Evolutionary conservation across 1,140 invertebrate genomes (phyloP), one percentile per base, ranked within the genome.

Genomic region (Holotrichia oblita): DNA sequence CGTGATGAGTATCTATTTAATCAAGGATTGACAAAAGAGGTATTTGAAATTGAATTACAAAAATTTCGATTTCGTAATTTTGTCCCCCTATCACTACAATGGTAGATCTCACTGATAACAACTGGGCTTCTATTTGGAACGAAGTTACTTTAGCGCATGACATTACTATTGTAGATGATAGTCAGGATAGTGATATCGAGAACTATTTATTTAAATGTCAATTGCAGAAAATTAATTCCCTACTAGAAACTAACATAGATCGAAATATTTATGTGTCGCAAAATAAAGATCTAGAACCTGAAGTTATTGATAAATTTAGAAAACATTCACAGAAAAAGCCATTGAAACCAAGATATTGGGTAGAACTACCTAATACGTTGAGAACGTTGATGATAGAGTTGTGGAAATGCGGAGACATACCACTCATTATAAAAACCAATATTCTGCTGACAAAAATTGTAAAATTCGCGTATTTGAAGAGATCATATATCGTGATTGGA

Each of bases 301-400:
- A n/a, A n/a, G n/a, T n/a, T n/a, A n/a, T n/a, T 48, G 44, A 12
- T 12, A 48, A 48, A 12, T 48, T 48, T 12, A 12, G 12, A 4
- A 12, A 48, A 12, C 4, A 48, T 48, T 48, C 44, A 48, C 12
- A 12, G n/a, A 48, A 10, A 14, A 48, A 48, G 12, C 8, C 44
- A n/a, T 3, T 48, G 44, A 64, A n/a, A n/a, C n/a, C n/a, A n/a
- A n/a, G 61, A 64, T 27, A 64, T 22, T 64, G 61, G 61, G 17
- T 27, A 17, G 17, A 9, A 7, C 61, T 20, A 64, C 61, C 61
- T 20, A 27, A 22, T 64, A 64, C 61, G n/a, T 9, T 64, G 8
- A 27, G 22, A 7, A 20, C 61, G 4, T 17, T 64, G 9, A 7
- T 64, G 17, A 9, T 20, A 10, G 61, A 64, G 22, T 22, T 64